Base-by-base conservation (phyloP, 2,113 vertebrate species). In the Paramormyrops kingsleyae region DNA sequence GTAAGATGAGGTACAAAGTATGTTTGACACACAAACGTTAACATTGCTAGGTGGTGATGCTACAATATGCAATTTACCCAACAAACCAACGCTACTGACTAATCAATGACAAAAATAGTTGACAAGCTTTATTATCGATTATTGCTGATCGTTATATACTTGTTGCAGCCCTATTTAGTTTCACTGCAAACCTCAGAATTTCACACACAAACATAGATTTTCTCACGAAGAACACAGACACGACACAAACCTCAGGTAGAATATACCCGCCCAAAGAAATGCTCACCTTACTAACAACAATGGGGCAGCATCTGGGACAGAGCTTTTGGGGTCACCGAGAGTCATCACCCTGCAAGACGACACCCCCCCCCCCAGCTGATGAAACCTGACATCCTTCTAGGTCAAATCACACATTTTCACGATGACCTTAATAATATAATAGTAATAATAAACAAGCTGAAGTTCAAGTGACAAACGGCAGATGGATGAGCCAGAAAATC, bases 271-370 rank as follows among this genome's bases (percentile, higher is more conserved):
- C 66, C 66, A 31, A 0, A 5, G 2, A 8, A 24, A 13, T 24
- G 2, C 89, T 90, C n/a, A 96, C 96, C 95, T 96, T 2, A 90
- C 88, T 89, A 96, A 90, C 15, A 96, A 91, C 86, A 85, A 46
- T 5, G 94, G 90, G 1, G 95, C 92, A 39, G 94, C 92, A 10
- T 92, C 83, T 4, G 85, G 44, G 3, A 91, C 84, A 46, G 19
- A 47, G 10, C 13, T 52, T 15, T 90, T 53, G 10, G 88, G 84
- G 4, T 88, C 87, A 7, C 39, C 17, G 39, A 46, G 88, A 46
- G 35, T 3, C 52, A 46, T 39, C 27, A n/a, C 19, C 19, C 91
- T 91, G 87, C 1, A 50, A 59, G 1, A 7, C 87, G 31, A 88
- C 6, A 27, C 44, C 80, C 42, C 42, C n/a, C 13, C 80, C 21